Conservation (phyloP, 2,113 vertebrate species). For the Sprattus sprattus region DNA sequence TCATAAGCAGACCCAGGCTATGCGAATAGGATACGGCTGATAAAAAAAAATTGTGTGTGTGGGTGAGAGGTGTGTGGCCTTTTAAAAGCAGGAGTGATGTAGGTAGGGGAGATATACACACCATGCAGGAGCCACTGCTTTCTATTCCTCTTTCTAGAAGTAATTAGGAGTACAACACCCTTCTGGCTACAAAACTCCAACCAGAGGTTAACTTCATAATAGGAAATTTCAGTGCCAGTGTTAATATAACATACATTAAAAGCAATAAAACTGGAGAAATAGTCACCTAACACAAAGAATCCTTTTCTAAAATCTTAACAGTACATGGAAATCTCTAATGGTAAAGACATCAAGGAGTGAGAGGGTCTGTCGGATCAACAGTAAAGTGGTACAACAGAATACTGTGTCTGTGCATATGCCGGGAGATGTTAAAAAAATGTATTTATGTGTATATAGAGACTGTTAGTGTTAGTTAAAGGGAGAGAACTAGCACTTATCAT, state of each 20-base stretch:
- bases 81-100: not conserved
- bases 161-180: not conserved
- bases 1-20: not conserved
- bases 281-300: not conserved
- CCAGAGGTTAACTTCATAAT: not conserved
- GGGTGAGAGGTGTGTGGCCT: not conserved
- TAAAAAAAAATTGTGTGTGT: not conserved
- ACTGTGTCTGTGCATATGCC: not conserved
- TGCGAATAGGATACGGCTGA: not conserved
- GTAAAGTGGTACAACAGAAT: not conserved
- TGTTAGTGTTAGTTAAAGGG: not conserved
- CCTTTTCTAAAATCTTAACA: not conserved
- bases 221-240: not conserved
- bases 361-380: not conserved
- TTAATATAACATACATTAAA: conserved; percentile 19
- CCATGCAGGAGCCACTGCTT: not conserved
- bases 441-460: not conserved
- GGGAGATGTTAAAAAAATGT: not conserved
- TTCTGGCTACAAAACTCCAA: not conserved
- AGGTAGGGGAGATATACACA: not conserved
- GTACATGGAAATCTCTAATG: not conserved
- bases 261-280: not conserved
- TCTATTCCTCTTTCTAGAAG: not conserved
- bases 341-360: conserved; percentile 1
- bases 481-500: not conserved